Base-by-base conservation (phyloP, 2,888 invertebrate species). In the Teinopalpus imperialis region DNA sequence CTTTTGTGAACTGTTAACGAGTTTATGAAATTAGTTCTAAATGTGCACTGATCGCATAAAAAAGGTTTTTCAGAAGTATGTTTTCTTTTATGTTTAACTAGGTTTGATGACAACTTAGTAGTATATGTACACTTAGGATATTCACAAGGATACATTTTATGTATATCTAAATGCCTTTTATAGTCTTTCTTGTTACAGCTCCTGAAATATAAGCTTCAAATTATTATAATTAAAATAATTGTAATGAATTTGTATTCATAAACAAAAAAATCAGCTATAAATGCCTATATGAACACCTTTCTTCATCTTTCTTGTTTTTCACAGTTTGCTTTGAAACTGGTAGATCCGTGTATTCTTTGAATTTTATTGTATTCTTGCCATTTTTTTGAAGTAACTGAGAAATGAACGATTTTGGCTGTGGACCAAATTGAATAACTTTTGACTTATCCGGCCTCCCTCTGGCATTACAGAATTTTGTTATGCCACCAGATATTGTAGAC, bases 121-220 rank as follows among this genome's bases (percentile, higher is more conserved):
- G 77, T 79, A 66, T 92, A 92, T 21, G 74, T 74, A 61, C 92
- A 92, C 27, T 82, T 75, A 51, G 85, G 80, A 54, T 74, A 81
- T 50, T 89, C 75, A 69, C 92, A 92, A 13, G 63, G 52, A 66
- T 78, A 48, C 21, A 78, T 74, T 37, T 79, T 88, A 62, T 86
- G 86, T 18, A 72, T 68, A 54, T 76, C 79, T 54, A 71, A 63
- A 61, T 85, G 86, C 41, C 81, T 73, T 44, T 76, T 69, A 37
- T 82, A 71, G 52, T 86, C 82, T 31, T 81, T 81, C 56, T 76
- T 75, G 63, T 79, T 81, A 59, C 75, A 52, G 48, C 56, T 63
- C 47, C 80, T 81, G 66, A 45, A 72, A 74, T 48, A 44, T 49
- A 48, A 48, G 34, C 16, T 34, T 3, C 8, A 4, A 14, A 13